These are phyloP conservation scores for Alloplasta piceator DNA, from an alignment of 2,888 invertebrate genomes.

Conservation along the genomic window DNA sequence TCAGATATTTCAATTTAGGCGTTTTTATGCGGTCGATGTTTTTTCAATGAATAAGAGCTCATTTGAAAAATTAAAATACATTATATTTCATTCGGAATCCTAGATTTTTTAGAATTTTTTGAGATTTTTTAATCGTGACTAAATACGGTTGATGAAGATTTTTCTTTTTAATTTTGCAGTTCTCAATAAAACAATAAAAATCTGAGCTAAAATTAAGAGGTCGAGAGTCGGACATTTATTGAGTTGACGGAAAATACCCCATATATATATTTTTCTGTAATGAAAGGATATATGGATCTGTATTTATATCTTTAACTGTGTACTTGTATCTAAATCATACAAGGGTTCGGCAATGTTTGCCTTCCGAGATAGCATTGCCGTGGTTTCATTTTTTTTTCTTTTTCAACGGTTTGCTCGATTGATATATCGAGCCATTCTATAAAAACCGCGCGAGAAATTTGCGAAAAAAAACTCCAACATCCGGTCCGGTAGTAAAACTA, in stretches of 20 bases:
- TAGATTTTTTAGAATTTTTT: not conserved
- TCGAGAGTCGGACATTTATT: not conserved
- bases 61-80: no score
- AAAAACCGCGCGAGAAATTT: not conserved
- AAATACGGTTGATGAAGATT: no score
- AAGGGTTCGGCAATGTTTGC: slow-evolving; percentile 78
- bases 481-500: slow-evolving; percentile 5
- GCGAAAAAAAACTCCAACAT: not conserved
- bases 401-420: slow-evolving; percentile 54
- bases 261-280: not conserved
- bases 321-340: slow-evolving; percentile 77
- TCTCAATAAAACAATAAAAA: no score
- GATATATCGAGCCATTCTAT: slow-evolving; percentile 7
- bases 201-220: no score
- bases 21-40: no score
- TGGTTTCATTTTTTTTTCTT: slow-evolving; percentile 52
- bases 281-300: slow-evolving; percentile 8
- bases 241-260: not conserved
- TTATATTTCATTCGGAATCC: not conserved
- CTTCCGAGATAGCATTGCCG: slow-evolving; percentile 61
- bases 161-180: no score
- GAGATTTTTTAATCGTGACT: not conserved
- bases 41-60: no score
- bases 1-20: no score
- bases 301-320: slow-evolving; percentile 55